Conservation (phyloP, 2,113 vertebrate species). For the Paraplagusia blochii region DNA sequence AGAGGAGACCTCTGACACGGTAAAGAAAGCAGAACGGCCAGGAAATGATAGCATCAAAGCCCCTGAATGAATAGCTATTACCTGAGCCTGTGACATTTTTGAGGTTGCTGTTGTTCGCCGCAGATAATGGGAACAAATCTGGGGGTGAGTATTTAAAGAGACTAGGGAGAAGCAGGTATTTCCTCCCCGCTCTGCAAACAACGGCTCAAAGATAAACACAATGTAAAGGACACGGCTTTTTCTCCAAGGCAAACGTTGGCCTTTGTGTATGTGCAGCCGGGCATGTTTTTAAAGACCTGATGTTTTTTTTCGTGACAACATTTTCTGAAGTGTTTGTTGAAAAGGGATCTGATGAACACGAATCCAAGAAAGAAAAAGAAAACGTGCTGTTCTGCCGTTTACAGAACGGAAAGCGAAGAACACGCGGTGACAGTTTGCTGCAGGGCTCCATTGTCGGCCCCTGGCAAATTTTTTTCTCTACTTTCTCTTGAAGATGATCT, state of each 20-base stretch:
- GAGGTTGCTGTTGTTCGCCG: conserved; percentile 12
- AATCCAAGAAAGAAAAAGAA: conserved; percentile 30
- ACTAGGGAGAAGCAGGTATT: conserved; percentile 21
- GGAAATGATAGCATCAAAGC: conserved; percentile 24
- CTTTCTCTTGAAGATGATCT: conserved; percentile 40
- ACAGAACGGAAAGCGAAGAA: background rate
- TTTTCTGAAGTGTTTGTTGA: conserved; percentile 35
- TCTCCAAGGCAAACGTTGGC: conserved; percentile 14
- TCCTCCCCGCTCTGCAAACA: conserved; percentile 23
- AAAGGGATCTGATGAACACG: conserved; percentile 38
- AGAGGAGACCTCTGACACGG: conserved; percentile 37
- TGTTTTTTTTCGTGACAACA: conserved; percentile 31
- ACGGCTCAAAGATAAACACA: conserved; percentile 15
- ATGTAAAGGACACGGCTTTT: conserved; percentile 32
- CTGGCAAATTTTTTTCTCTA: too few species aligned
- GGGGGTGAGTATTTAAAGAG: conserved; percentile 11
- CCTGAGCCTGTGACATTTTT: conserved; percentile 14
- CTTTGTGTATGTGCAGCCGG: conserved; percentile 48
- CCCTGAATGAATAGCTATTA: conserved; percentile 23
- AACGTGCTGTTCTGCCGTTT: conserved; percentile 27
- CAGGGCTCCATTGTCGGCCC: conserved; percentile 10
- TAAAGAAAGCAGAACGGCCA: conserved; percentile 14
- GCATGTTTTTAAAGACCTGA: conserved; percentile 17
- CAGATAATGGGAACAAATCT: conserved; percentile 12
- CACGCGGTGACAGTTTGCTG: conserved; percentile 17